Base-by-base conservation (phyloP, 2,888 invertebrate genomes). In the Cheilosia scutellata region DNA sequence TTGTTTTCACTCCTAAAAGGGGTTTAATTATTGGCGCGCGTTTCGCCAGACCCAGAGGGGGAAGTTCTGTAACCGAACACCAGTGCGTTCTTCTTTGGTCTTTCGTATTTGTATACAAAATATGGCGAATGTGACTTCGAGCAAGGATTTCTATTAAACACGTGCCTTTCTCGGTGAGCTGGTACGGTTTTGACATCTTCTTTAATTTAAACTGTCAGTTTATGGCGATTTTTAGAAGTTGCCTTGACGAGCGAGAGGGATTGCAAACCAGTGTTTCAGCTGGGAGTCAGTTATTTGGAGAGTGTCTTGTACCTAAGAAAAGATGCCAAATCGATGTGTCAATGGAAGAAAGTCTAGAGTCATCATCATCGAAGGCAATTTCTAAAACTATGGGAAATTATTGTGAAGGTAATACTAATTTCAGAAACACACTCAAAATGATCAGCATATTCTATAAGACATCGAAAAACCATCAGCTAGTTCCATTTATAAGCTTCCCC, bases 21-120 rank as follows among this genome's bases (percentile, higher is more conserved):
- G 80, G 79, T 80, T 76, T 65, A 71, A 84, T 75, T 76, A 75
- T 76, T 79, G 70, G 65, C 74, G 58, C 40, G 77, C 62, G 57
- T 40, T 60, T 60, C n/a, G 27, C 5, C 16, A 66, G 33, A 53
- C 20, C 42, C 33, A 57, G 25, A 57, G 65, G 77, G 60, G 74
- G 66, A 75, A 29, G 79, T 47, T 79, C 29, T 53, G 84, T 76
- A 84, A 84, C 71, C 62, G 42, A 65, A 80, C 65, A 80, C 80
- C 79, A 79, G 16, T 37, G 13, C 11, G n/a, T 13, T 20, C 4
- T 72, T 51, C 20, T 44, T 7, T 63, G 42, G 9, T 11, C n/a
- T 40, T 9, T n/a, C n/a, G n/a, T n/a, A n/a, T n/a, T n/a, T 13
- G 33, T 29, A 20, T 20, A 63, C 37, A 75, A 57, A 71, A 68